A percentile compares a stretch with the other conserved stretches of the same genome.
Conservation (phyloP, 1,140 invertebrate genomes). For the Kradibia gibbosae region DNA sequence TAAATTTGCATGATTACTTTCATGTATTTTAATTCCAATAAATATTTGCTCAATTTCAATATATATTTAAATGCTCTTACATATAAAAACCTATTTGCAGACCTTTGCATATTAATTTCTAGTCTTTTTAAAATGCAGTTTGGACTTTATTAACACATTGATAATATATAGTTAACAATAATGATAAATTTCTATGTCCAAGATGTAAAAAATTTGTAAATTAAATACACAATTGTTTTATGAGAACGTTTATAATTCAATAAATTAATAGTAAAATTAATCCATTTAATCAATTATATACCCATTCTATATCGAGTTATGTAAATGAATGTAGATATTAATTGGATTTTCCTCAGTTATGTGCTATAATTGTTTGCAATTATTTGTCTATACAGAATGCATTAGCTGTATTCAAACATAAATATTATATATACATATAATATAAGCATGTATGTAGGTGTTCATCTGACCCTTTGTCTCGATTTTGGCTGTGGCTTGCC, state of each 20-base stretch:
- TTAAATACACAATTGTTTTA: background rate
- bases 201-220: background rate
- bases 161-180: background rate
- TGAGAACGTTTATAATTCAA: background rate
- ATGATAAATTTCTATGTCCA: background rate
- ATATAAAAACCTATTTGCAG: background rate
- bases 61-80: slow-evolving; percentile 7
- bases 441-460: background rate
- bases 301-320: slow-evolving; percentile 60
- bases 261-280: slow-evolving; percentile 48
- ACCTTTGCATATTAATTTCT: slow-evolving; percentile 4
- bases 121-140: background rate
- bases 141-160: background rate
- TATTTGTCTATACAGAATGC: background rate
- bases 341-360: slow-evolving; percentile 58
- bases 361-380: background rate
- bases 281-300: slow-evolving; percentile 60
- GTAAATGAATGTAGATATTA: slow-evolving; percentile 63
- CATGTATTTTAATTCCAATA: slow-evolving; percentile 3
- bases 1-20: background rate
- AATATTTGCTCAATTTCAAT: background rate
- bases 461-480: slow-evolving; percentile 36
- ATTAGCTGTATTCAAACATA: background rate
- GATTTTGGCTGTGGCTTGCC: slow-evolving; percentile 36
- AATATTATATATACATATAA: slow-evolving; percentile 5